A percentile compares a stretch with the other conserved stretches of the same genome.
phyloP scores from a whole-genome alignment of 2,113 vertebrate genomes.

The Scophthalmus maximus region DNA sequence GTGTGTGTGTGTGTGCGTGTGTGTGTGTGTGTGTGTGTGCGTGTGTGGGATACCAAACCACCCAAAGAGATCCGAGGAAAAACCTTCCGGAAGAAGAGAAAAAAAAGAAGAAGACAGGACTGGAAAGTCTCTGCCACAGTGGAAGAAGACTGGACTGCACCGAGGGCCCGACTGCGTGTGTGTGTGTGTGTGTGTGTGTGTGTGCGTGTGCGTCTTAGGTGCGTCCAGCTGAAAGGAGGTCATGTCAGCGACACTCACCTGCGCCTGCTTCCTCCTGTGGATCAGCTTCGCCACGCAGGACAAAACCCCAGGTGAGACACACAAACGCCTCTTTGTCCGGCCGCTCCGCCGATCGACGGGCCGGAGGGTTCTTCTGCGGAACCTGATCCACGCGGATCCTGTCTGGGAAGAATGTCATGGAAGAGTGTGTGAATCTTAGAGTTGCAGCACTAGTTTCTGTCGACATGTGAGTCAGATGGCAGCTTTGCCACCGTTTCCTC shows the following conservation, averaged over 20 bases:
- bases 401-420: neutral
- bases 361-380: conserved; percentile 9
- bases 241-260: conserved; percentile 66
- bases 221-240: conserved; percentile 18
- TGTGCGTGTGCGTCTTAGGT: conserved; percentile 3
- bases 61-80: conserved; percentile 46
- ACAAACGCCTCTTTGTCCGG: conserved; percentile 62
- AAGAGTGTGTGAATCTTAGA: neutral
- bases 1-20: conserved; percentile 12
- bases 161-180: conserved; percentile 13
- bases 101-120: neutral
- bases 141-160: conserved; percentile 35
- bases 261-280: conserved; percentile 62
- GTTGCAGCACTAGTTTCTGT: neutral
- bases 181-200: conserved; percentile 1
- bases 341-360: neutral
- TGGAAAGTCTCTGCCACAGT: neutral
- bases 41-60: conserved; percentile 34
- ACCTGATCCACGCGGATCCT: neutral
- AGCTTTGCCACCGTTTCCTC: neutral
- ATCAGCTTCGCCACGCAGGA: conserved; percentile 55
- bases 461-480: too few species aligned
- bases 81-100: too few species aligned
- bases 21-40: conserved; percentile 17
- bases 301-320: conserved; percentile 73